phyloP scores from a whole-genome alignment of 2,113 vertebrate species.

The Atherinomorus stipes region DNA sequence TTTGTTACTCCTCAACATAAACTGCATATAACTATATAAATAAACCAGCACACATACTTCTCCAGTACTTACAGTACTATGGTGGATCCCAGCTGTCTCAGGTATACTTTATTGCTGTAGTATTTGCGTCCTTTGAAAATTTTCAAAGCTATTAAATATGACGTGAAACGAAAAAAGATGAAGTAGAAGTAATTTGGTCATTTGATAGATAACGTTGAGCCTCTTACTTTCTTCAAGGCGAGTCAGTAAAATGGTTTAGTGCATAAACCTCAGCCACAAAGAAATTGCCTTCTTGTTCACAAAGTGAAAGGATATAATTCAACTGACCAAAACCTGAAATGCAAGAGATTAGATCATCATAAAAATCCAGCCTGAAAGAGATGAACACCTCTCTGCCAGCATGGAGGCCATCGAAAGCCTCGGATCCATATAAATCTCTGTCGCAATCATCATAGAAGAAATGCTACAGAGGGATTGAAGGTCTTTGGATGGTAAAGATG shows the following conservation, averaged over 20 bases:
- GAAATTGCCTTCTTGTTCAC: slow-evolving; percentile 67
- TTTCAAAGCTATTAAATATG: neutral
- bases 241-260: slow-evolving; percentile 46
- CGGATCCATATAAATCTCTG: slow-evolving; percentile 55
- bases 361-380: slow-evolving; percentile 54
- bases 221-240: slow-evolving; percentile 42
- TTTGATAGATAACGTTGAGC: slow-evolving; percentile 31
- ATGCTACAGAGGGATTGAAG: slow-evolving; percentile 52
- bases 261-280: slow-evolving; percentile 48
- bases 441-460: slow-evolving; percentile 50
- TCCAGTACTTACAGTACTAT: neutral
- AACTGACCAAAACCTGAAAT: slow-evolving; percentile 63
- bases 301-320: slow-evolving; percentile 71
- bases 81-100: too few species aligned
- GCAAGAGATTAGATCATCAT: slow-evolving; percentile 58
- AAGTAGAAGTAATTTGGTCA: slow-evolving; percentile 23
- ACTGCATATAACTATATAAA: neutral
- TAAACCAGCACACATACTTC: neutral
- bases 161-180: neutral
- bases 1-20: neutral
- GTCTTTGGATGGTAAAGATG: slow-evolving; percentile 55
- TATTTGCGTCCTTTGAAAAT: neutral
- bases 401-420: slow-evolving; percentile 46
- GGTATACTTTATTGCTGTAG: neutral
- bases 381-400: slow-evolving; percentile 46